These are phyloP conservation scores for Leptinotarsa peninsularis DNA, from an alignment of 2,888 invertebrate species.

Conservation along the genomic window DNA sequence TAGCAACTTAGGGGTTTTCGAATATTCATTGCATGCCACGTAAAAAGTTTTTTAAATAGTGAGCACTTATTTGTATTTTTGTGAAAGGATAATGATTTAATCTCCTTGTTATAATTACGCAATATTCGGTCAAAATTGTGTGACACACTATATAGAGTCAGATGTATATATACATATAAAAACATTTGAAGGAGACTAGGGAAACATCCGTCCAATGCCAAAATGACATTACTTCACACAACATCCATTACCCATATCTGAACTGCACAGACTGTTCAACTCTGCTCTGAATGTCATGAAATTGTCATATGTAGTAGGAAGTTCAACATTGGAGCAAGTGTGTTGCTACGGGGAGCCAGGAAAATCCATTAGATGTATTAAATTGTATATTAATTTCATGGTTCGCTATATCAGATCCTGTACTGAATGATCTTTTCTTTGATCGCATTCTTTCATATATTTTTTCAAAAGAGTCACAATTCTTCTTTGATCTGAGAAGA, in stretches of 20 bases:
- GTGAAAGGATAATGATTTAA: too few species aligned
- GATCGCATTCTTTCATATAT: constrained; percentile 23
- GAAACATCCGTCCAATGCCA: background rate
- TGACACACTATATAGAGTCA: too few species aligned
- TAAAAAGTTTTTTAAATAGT: too few species aligned
- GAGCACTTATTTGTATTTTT: too few species aligned
- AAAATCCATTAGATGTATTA: background rate
- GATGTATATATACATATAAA: background rate
- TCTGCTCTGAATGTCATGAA: constrained; percentile 13
- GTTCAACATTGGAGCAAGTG: background rate
- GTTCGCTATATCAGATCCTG: background rate
- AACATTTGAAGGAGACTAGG: background rate
- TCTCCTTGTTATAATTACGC: too few species aligned
- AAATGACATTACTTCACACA: background rate
- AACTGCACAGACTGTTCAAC: background rate
- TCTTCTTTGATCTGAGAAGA: background rate
- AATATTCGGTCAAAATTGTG: too few species aligned
- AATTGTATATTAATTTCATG: background rate
- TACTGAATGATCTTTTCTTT: background rate
- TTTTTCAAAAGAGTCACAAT: constrained; percentile 17
- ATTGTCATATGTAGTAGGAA: background rate
- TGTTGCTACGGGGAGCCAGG: background rate
- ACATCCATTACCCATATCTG: background rate
- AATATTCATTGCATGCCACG: too few species aligned
- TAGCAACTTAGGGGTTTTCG: too few species aligned